Evolutionary conservation across 2,888 invertebrate genomes (phyloP).

Genomic region (Ochropacha duplaris): DNA sequence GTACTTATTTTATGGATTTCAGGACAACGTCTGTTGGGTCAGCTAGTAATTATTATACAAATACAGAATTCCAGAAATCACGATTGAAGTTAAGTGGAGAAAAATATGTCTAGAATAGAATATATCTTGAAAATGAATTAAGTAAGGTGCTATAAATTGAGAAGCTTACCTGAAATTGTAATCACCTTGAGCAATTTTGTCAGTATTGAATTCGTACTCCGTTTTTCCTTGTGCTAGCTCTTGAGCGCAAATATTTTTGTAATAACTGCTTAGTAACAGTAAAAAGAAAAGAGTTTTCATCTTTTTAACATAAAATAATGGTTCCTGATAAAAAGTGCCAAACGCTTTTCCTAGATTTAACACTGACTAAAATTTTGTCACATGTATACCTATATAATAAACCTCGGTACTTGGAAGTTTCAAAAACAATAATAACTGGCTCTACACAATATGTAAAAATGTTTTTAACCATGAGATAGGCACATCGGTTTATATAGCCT

Average conservation of each 20-base stretch:
- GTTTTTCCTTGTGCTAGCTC: background rate
- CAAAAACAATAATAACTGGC: background rate
- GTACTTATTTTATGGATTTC: too few relatives aligned
- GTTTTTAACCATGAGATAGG: background rate
- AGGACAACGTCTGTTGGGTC: too few relatives aligned
- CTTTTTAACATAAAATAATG: background rate
- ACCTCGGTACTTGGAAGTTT: background rate
- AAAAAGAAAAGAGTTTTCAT: background rate
- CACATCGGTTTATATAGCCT: background rate
- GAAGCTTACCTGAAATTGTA: conserved; percentile 37
- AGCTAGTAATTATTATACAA: too few relatives aligned
- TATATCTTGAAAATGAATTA: too few relatives aligned
- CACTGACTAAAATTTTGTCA: background rate
- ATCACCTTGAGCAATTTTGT: conserved; percentile 27
- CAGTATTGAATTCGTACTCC: conserved; percentile 9
- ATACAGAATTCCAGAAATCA: too few relatives aligned
- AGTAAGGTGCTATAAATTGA: background rate
- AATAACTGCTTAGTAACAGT: background rate
- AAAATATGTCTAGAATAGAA: background rate
- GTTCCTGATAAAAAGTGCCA: too few relatives aligned
- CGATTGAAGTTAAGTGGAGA: too few relatives aligned
- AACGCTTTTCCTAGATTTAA: too few relatives aligned
- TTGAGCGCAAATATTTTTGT: background rate
- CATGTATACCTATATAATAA: background rate
- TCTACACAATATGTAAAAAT: background rate